Evolutionary conservation across 2,113 vertebrate genomes (phyloP), one percentile per base, ranked within the genome.

Genomic region (Catagonus wagneri): DNA sequence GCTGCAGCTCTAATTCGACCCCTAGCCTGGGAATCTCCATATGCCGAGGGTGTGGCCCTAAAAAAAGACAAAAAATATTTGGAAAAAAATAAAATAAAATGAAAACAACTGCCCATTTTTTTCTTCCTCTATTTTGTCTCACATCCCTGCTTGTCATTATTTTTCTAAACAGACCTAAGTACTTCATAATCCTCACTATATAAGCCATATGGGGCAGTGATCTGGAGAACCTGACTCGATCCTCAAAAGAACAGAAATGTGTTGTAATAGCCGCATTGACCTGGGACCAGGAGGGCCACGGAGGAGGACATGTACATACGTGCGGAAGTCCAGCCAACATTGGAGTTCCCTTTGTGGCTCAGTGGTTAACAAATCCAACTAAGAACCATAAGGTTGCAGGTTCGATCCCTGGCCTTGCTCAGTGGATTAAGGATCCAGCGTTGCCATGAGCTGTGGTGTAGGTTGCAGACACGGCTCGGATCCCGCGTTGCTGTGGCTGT

Each of bases 71-170:
- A 44, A 44, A 44, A 44, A 44, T 6, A 44, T 6, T 44, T 44
- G 44, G 44, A n/a, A n/a, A n/a, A 44, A 44, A 44, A 44, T n/a
- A n/a, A 44, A 44, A 44, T 44, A 44, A 44, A 83, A 32, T 52
- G 10, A 13, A 88, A 22, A 86, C n/a, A 36, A 72, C 3, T 32
- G 15, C 4, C 15, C 16, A 88, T n/a, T 81, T 79, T 81, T 91
- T 74, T 58, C 52, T 94, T 65, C n/a, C 6, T 58, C 72, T 39
- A 27, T 52, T 94, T 95, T 79, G 17, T 92, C 61, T 86, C 58
- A 80, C 89, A 71, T 79, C 29, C 39, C 25, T 69, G 5, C 23
- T 80, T 71, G 34, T 60, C 25, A 23, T 54, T 44, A 25, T 83
- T 63, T 39, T 16, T 36, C 39, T 29, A 94, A 65, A 84, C 36